Base-by-base conservation (phyloP, 2,113 vertebrate genomes). In the Neomonachus schauinslandi region DNA sequence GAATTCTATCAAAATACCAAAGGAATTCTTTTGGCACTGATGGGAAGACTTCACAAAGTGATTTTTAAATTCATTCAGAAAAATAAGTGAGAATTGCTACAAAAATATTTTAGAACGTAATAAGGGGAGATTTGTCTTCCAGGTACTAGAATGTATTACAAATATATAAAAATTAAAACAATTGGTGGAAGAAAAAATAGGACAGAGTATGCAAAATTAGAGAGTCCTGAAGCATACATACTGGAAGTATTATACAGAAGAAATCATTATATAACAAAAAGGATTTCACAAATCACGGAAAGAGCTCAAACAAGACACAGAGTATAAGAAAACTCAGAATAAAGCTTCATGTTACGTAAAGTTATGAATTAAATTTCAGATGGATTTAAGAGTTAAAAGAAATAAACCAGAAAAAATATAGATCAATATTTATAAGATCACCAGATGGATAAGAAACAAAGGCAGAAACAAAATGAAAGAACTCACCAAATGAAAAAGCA, bases 301-400 rank as follows among this genome's bases (percentile, higher is more conserved):
- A 71, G 57, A 53, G 16, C 85, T 86, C 39, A 69, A 79, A 85
- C 33, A 94, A 80, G 63, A 79, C 26, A 97, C 22, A 7, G 87
- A 69, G 36, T 59, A 91, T 51, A 26, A 16, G 39, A 31, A 81
- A 86, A 93, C 86, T 72, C 22, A 97, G 8, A 86, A 49, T 67
- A 90, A 15, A 81, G 21, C 22, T 87, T 90, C 16, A 33, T 85
- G 15, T 89, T 49, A 93, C 2, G 55, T 57, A 26, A 85, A 89
- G 15, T 76, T 82, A 49, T 33, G 76, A 77, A 83, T 71, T 79
- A 94, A 79, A 90, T 55, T 94, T 84, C 88, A 55, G 46, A 83
- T 49, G 22, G 18, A 91, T 49, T 91, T 88, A 74, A 59, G 39
- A 87, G 39, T 77, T 71, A 79, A 94, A n/a, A 94, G 80, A 95